These are phyloP conservation scores for Tympanoctomys barrerae DNA, from an alignment of 2,797 vertebrate genomes.

Conservation along the genomic window DNA sequence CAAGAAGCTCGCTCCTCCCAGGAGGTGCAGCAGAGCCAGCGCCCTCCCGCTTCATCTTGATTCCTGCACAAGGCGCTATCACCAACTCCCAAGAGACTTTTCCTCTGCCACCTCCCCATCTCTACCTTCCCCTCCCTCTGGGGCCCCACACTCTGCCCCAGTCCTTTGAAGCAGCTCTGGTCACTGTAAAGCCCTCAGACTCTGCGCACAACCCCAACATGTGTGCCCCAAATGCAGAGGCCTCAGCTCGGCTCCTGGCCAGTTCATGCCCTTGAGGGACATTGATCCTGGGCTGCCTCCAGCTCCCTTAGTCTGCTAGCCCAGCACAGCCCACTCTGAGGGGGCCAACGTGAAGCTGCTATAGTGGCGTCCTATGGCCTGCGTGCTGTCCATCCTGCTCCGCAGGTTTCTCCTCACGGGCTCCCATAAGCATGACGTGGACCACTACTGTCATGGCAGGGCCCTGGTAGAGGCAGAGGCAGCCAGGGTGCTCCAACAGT, in stretches of 20 bases:
- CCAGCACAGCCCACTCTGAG: neutral
- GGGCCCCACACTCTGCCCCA: neutral
- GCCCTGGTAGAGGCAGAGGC: neutral
- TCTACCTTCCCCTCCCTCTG: neutral
- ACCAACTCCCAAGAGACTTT: neutral
- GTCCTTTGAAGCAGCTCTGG: neutral
- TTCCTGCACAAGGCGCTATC: neutral
- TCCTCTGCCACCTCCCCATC: neutral
- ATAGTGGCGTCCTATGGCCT: neutral
- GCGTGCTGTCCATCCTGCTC: too few species aligned
- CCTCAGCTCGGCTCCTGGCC: neutral
- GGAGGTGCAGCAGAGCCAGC: neutral
- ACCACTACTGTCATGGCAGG: too few species aligned
- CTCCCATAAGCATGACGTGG: neutral
- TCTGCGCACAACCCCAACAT: neutral
- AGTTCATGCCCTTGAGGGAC: neutral
- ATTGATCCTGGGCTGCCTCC: neutral
- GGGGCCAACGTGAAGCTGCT: neutral
- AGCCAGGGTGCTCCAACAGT: neutral
- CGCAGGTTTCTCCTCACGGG: neutral
- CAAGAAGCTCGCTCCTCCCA: neutral
- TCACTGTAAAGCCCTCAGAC: neutral
- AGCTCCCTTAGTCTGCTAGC: neutral
- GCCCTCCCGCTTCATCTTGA: too few species aligned
- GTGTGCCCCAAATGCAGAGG: neutral